Evolutionary conservation across 2,888 invertebrate species (phyloP).

Genomic region (Drosophila koepferae): DNA sequence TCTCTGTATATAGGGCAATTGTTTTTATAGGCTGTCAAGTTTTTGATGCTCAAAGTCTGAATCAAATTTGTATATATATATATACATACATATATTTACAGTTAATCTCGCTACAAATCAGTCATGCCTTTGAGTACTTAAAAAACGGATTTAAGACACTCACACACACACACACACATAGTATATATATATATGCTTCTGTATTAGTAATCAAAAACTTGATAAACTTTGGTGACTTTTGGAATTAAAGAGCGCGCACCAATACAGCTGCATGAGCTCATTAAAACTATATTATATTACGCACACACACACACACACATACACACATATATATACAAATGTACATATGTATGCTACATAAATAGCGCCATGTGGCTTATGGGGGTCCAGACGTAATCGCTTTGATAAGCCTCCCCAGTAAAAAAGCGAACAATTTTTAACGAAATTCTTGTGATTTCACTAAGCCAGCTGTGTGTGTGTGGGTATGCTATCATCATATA

Average conservation of each 20-base stretch:
- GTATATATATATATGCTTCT: not conserved
- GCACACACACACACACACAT: not conserved
- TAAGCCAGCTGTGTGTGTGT: slow-evolving; percentile 17
- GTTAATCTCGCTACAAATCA: slow-evolving; percentile 10
- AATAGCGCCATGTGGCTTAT: slow-evolving; percentile 12
- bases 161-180: not conserved
- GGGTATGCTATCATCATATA: not conserved
- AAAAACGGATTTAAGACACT: slow-evolving; percentile 19
- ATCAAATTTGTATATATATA: not conserved
- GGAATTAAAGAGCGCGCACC: slow-evolving; percentile 30
- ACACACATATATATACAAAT: not conserved
- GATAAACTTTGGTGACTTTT: slow-evolving; percentile 73
- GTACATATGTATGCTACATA: not conserved
- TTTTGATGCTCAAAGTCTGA: slow-evolving; percentile 8
- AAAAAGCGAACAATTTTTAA: slow-evolving; percentile 9
- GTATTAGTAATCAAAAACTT: slow-evolving; percentile 54
- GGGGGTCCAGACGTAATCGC: slow-evolving; percentile 29
- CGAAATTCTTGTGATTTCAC: slow-evolving; percentile 40
- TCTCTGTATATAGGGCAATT: not conserved
- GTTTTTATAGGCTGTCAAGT: not conserved
- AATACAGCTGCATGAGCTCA: slow-evolving; percentile 33
- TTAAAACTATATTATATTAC: slow-evolving; percentile 33
- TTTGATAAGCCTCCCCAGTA: slow-evolving; percentile 37
- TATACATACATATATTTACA: not conserved
- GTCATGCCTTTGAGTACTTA: not conserved